Conservation (phyloP, 2,888 invertebrate genomes). For the Tenodera sinensis region DNA sequence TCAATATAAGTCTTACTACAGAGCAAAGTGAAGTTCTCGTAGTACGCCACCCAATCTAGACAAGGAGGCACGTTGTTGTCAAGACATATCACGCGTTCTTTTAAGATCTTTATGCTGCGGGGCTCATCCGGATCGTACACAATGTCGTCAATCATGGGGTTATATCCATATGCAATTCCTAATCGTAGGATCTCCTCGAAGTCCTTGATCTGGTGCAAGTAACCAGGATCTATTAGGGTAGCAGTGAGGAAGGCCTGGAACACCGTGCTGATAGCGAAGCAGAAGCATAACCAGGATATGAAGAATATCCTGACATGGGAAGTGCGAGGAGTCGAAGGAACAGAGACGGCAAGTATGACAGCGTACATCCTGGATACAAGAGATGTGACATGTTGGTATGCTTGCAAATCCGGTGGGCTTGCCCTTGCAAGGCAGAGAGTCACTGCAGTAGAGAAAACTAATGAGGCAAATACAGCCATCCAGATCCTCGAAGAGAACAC, state of each 20-base stretch:
- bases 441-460: not conserved
- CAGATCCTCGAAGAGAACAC: not conserved
- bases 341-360: not conserved
- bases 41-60: not conserved
- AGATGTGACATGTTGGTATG: not conserved
- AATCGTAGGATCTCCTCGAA: not conserved
- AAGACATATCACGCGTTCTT: not conserved
- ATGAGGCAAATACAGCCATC: not conserved
- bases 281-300: not conserved
- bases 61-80: not conserved
- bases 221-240: not conserved
- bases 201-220: not conserved
- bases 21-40: not conserved
- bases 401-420: not conserved
- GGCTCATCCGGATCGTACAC: not conserved
- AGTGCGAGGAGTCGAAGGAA: not conserved
- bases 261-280: not conserved
- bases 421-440: not conserved
- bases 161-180: not conserved
- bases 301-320: not conserved
- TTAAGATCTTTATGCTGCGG: not conserved
- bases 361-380: not conserved
- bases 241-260: not conserved
- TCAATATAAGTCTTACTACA: not conserved
- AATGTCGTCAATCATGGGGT: not conserved